These are phyloP conservation scores for Troides aeacus DNA, from an alignment of 2,888 invertebrate genomes.

Conservation along the genomic window DNA sequence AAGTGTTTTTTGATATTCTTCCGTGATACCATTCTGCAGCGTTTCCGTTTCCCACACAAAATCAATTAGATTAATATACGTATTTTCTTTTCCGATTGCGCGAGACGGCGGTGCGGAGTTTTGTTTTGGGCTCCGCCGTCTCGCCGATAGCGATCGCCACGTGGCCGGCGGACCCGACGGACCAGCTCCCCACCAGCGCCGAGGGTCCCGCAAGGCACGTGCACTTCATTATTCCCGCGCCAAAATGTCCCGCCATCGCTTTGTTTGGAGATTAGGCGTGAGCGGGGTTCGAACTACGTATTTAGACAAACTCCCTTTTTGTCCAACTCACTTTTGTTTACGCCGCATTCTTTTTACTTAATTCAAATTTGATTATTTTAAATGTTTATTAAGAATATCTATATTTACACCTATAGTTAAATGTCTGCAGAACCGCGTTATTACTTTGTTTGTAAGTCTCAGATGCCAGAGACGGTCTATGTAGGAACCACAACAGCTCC, in stretches of 20 bases:
- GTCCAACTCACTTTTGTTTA: constrained; percentile 35
- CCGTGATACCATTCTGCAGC: neutral
- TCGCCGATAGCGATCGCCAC: constrained; percentile 71
- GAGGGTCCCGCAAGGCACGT: constrained; percentile 55
- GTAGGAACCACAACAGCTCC: too few species aligned
- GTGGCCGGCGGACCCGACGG: constrained; percentile 53
- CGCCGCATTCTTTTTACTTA: constrained; percentile 20
- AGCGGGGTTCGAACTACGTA: constrained; percentile 44
- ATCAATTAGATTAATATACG: constrained; percentile 23
- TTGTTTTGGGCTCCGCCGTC: constrained; percentile 51
- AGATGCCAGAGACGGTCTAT: too few species aligned
- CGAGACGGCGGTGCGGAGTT: constrained; percentile 37
- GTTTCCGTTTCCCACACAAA: constrained; percentile 23
- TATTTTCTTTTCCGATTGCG: constrained; percentile 10
- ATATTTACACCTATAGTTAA: too few species aligned
- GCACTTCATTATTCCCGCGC: constrained; percentile 78
- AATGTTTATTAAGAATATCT: too few species aligned
- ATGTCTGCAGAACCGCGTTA: too few species aligned
- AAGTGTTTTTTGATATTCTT: too few species aligned
- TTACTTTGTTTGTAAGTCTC: too few species aligned
- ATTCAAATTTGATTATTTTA: constrained; percentile 5
- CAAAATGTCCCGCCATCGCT: constrained; percentile 77
- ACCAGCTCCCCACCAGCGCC: constrained; percentile 23
- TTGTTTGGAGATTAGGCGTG: constrained; percentile 78
- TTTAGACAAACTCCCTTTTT: constrained; percentile 37